Base-by-base conservation (phyloP, 2,888 invertebrate genomes). In the Calameuta filiformis region DNA sequence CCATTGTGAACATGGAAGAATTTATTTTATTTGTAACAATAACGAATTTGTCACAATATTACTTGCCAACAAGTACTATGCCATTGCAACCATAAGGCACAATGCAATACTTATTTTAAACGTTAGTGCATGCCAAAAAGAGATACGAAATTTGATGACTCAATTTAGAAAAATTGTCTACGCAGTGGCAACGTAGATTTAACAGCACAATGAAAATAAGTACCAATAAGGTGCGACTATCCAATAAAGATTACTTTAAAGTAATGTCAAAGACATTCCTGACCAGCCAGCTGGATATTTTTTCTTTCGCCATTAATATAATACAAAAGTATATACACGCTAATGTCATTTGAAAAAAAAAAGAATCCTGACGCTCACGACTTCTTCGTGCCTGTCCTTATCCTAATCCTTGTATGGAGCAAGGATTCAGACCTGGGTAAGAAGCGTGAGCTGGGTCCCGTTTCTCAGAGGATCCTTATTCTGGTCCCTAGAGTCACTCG, bases 371-470 rank as follows among this genome's bases (percentile, higher is more conserved):
- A 23, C 23, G 6, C 56, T 56, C 56, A 23, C 6, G 15, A 56
- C 37, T 56, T 56, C 56, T 23, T 23, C 23, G 2, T 9, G 23
- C 23, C 9, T 56, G 9, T 23, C 56, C 40, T 35, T 4, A 33
- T 15, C 34, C n/a, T 37, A 23, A n/a, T 30, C 30, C 12, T 15
- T 6, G 56, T 56, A 56, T 23, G 23, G 9, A 56, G 23, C 56
- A 56, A 56, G 56, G 23, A 33, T 35, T 85, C 83, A 89, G 68
- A 89, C 86, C 79, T 87, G 87, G n/a, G 89, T 88, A 1, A 88
- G 80, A 2, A 89, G 76, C 23, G 90, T 91, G 37, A 86, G 82
- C 76, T 89, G 89, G 0, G 87, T 79, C 1, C 89, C 89, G 74
- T 90, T 90, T 71, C 87, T 88, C 30, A 87, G 69, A 9, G 82